Evolutionary conservation across 2,113 vertebrate genomes (phyloP).

Genomic region (Campylomormyrus numenius): DNA sequence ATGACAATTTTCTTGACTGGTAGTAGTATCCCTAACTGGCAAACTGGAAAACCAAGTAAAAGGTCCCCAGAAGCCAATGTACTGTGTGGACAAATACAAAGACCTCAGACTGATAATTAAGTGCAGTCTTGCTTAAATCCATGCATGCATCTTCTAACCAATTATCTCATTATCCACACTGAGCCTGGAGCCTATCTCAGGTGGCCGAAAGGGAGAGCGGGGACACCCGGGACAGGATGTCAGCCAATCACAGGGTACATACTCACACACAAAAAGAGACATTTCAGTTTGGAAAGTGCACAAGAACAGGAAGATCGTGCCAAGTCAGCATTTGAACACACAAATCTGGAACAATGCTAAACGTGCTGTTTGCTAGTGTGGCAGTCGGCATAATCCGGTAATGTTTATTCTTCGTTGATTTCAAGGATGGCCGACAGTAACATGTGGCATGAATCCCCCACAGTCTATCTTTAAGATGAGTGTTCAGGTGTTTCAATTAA

Average conservation of each 20-base stretch:
- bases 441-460: constrained; percentile 15
- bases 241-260: background rate
- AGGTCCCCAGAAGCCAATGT: background rate
- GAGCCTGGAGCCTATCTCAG: background rate
- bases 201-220: background rate
- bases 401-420: background rate
- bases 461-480: constrained; percentile 34
- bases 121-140: background rate
- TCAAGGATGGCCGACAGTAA: background rate
- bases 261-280: background rate
- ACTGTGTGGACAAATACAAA: background rate
- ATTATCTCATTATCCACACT: background rate
- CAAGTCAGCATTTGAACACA: background rate
- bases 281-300: background rate
- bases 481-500: constrained; percentile 21
- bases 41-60: background rate
- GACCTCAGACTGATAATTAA: background rate
- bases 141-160: background rate
- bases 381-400: background rate
- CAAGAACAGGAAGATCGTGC: background rate
- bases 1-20: background rate
- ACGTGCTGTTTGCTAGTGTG: background rate
- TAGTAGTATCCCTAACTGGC: background rate
- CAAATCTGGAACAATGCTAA: background rate
- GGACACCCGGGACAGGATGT: background rate